phyloP scores from a whole-genome alignment of 2,888 invertebrate species.

The Julus scandinavius region DNA sequence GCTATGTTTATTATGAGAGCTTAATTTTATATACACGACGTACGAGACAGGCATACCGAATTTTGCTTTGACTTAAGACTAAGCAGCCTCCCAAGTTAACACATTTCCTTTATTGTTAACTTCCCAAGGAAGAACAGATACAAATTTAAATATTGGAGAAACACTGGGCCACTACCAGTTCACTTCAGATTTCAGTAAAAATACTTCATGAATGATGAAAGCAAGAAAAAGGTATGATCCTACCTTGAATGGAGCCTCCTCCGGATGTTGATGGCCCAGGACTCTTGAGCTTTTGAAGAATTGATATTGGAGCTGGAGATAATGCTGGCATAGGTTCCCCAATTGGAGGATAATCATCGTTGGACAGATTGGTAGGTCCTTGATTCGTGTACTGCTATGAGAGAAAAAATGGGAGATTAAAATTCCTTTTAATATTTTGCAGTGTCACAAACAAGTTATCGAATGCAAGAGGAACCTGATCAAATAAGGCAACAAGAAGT shows the following conservation, averaged over 20 bases:
- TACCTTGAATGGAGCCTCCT: constrained; percentile 55
- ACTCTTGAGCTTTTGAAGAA: constrained; percentile 54
- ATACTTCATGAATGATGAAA: neutral
- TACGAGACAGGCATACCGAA: constrained; percentile 39
- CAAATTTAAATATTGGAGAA: constrained; percentile 37
- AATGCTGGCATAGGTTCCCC: constrained; percentile 52
- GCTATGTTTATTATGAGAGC: neutral
- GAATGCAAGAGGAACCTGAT: too few species aligned
- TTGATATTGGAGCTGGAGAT: constrained; percentile 50
- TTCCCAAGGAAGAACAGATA: neutral
- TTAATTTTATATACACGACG: constrained; percentile 4
- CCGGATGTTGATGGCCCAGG: constrained; percentile 50
- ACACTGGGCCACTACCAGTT: constrained; percentile 54
- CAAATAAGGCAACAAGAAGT: too few species aligned
- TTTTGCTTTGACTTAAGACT: neutral
- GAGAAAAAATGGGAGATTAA: neutral
- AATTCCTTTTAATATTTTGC: neutral
- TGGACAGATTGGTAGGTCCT: constrained; percentile 53
- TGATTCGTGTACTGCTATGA: constrained; percentile 50
- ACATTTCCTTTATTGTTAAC: neutral
- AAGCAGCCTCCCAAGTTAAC: neutral
- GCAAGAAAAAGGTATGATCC: constrained; percentile 7
- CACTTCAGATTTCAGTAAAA: constrained; percentile 52
- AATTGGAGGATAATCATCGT: constrained; percentile 49
- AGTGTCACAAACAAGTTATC: too few species aligned